Percentiles rank a stretch among this genome's conserved stretches.
phyloP scores from a whole-genome alignment of 2,113 vertebrate genomes.

The Tapirus terrestris region DNA sequence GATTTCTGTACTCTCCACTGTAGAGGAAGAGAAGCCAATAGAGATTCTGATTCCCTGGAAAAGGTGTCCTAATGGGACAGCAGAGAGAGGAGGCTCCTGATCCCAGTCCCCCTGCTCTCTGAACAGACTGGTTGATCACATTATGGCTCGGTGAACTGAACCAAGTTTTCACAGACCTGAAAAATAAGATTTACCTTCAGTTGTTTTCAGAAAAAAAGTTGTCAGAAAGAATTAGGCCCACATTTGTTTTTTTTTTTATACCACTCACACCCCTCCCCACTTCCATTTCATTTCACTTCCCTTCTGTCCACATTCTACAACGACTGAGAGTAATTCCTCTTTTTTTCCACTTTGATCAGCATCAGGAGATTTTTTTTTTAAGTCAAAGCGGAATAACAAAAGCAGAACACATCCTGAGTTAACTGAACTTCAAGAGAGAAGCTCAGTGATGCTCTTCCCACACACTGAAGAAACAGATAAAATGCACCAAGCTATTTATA shows the following conservation, averaged over 20 bases:
- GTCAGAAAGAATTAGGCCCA: constrained; percentile 59
- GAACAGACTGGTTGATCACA: not conserved
- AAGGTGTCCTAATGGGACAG: not conserved
- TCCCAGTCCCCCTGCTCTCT: not conserved
- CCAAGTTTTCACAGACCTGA: constrained; percentile 60
- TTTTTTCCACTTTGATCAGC: constrained; percentile 39
- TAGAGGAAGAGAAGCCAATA: not conserved
- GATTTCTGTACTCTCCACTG: not conserved
- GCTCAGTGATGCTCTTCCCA: constrained; percentile 25
- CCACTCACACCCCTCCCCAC: not conserved
- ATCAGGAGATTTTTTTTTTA: not conserved
- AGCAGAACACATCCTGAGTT: constrained; percentile 59
- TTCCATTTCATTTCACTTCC: not conserved
- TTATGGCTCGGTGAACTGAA: not conserved
- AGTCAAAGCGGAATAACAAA: constrained; percentile 61
- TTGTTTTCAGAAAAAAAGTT: constrained; percentile 13
- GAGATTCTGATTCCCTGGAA: not conserved
- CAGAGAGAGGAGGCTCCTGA: not conserved
- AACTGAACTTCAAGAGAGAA: constrained; percentile 69
- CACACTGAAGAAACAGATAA: constrained; percentile 65
- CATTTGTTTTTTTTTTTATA: not conserved
- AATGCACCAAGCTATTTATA: constrained; percentile 69
- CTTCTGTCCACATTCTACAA: not conserved
- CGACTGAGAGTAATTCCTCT: constrained; percentile 18
- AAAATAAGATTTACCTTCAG: constrained; percentile 54